phyloP scores from a whole-genome alignment of 92 coral and sea anemone species.

The Metridium senile region DNA sequence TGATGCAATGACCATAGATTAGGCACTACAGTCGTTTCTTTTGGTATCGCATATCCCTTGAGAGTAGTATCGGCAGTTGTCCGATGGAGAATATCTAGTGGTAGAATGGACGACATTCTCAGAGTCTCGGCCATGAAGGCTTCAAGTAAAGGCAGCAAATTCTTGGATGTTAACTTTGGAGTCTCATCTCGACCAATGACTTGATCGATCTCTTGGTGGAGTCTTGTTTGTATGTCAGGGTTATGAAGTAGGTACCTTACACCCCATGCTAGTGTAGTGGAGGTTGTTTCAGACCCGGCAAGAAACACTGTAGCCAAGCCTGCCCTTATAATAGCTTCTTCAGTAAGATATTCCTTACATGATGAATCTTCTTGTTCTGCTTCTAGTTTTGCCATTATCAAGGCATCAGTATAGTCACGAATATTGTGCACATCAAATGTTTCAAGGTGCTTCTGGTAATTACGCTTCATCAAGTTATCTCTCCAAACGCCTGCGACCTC shows the following conservation, averaged over 20 bases:
- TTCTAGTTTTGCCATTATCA: slow-evolving; percentile 42
- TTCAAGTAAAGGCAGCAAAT: slow-evolving; percentile 48
- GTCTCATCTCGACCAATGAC: slow-evolving; percentile 35
- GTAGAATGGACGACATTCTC: slow-evolving; percentile 27
- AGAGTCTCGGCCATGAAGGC: slow-evolving; percentile 53
- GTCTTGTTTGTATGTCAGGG: slow-evolving; percentile 45
- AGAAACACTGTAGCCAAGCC: slow-evolving; percentile 47
- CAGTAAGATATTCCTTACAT: slow-evolving; percentile 37
- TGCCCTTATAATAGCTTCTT: slow-evolving; percentile 46
- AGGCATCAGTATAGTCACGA: slow-evolving; percentile 52
- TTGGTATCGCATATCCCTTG: slow-evolving; percentile 50
- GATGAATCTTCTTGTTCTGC: slow-evolving; percentile 39
- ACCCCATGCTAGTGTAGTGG: slow-evolving; percentile 46
- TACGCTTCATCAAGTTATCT: slow-evolving; percentile 22
- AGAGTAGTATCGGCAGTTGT: slow-evolving; percentile 37
- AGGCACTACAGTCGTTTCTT: slow-evolving; percentile 32
- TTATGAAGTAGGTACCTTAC: slow-evolving; percentile 35
- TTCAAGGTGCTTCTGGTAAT: slow-evolving; percentile 28
- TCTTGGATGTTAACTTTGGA: slow-evolving; percentile 43
- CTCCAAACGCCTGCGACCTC: slow-evolving; percentile 15
- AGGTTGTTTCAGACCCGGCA: slow-evolving; percentile 67
- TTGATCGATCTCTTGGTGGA: slow-evolving; percentile 53
- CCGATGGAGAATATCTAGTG: slow-evolving; percentile 25
- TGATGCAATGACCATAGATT: slow-evolving; percentile 56
- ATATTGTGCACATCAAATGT: slow-evolving; percentile 27